Evolutionary conservation across 2,113 vertebrate genomes (phyloP).

Genomic region (Coptodon bakossiorum): DNA sequence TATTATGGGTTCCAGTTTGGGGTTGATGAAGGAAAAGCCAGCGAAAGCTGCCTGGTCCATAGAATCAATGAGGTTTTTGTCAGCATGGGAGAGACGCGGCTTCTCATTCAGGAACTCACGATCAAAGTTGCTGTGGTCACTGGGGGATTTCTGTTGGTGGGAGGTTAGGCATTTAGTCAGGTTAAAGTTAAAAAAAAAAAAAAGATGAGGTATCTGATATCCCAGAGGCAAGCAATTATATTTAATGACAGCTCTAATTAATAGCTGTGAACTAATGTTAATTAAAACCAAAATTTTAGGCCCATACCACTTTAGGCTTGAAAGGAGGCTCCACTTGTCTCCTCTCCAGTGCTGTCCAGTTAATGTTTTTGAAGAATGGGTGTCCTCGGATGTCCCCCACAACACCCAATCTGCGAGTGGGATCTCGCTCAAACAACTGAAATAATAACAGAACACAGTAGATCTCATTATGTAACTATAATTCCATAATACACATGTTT

Average conservation of each 20-base stretch:
- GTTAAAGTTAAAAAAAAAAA: neutral
- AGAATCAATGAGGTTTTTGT: conserved; percentile 94
- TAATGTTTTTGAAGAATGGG: conserved; percentile 87
- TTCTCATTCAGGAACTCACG: conserved; percentile 94
- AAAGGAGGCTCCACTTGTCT: conserved; percentile 85
- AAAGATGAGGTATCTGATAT: neutral
- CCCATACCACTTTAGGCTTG: conserved; percentile 92
- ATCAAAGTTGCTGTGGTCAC: conserved; percentile 95
- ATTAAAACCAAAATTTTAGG: neutral
- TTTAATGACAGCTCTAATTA: neutral
- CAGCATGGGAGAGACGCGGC: conserved; percentile 81
- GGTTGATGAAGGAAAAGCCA: conserved; percentile 94
- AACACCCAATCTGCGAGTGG: conserved; percentile 80
- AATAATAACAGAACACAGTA: conserved; percentile 8
- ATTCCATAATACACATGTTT: neutral
- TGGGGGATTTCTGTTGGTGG: conserved; percentile 80
- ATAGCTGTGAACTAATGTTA: neutral
- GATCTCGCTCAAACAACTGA: conserved; percentile 92
- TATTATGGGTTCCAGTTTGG: conserved; percentile 80
- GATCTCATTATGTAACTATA: neutral
- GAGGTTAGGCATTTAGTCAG: neutral
- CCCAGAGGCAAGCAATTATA: neutral
- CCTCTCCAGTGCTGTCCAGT: conserved; percentile 84
- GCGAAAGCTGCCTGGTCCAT: conserved; percentile 89
- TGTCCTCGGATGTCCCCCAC: conserved; percentile 83